These are phyloP conservation scores for Agonopterix heracliana DNA, from an alignment of 2,888 invertebrate genomes.

Conservation along the genomic window DNA sequence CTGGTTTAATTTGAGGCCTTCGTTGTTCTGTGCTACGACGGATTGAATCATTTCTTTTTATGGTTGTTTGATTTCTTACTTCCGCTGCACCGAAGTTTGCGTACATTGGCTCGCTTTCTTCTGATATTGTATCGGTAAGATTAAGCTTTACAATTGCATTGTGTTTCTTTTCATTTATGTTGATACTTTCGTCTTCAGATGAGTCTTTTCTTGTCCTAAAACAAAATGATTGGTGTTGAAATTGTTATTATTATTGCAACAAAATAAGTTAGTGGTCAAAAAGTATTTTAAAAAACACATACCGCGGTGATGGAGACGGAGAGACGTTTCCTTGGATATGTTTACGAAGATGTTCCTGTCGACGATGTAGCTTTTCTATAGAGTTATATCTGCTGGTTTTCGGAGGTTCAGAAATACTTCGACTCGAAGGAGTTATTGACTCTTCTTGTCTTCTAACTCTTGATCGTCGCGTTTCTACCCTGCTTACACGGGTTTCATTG, in stretches of 20 bases:
- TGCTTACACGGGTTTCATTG: slow-evolving; percentile 21
- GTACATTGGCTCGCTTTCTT: slow-evolving; percentile 11
- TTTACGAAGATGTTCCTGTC: slow-evolving; percentile 5
- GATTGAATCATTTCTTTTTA: neutral
- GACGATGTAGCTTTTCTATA: slow-evolving; percentile 19
- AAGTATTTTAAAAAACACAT: no score
- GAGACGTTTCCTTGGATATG: no score
- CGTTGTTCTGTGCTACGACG: slow-evolving; percentile 1
- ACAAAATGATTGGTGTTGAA: no score
- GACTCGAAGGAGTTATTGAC: slow-evolving; percentile 20
- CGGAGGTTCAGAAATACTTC: slow-evolving; percentile 59
- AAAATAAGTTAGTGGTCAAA: no score
- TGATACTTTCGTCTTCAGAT: slow-evolving; percentile 11
- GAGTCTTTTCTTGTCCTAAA: no score
- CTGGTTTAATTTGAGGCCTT: neutral
- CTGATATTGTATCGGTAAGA: slow-evolving; percentile 15
- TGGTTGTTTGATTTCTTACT: slow-evolving; percentile 11
- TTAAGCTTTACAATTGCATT: neutral
- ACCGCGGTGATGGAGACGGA: no score
- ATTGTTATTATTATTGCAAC: no score
- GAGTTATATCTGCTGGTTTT: slow-evolving; percentile 31
- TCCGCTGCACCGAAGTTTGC: slow-evolving; percentile 7
- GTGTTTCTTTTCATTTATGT: slow-evolving; percentile 2
- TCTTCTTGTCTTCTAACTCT: slow-evolving; percentile 39
- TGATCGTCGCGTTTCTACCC: slow-evolving; percentile 31